These are phyloP conservation scores for Lamellibrachia luymesi DNA, from an alignment of 1,140 invertebrate species.

Conservation along the genomic window DNA sequence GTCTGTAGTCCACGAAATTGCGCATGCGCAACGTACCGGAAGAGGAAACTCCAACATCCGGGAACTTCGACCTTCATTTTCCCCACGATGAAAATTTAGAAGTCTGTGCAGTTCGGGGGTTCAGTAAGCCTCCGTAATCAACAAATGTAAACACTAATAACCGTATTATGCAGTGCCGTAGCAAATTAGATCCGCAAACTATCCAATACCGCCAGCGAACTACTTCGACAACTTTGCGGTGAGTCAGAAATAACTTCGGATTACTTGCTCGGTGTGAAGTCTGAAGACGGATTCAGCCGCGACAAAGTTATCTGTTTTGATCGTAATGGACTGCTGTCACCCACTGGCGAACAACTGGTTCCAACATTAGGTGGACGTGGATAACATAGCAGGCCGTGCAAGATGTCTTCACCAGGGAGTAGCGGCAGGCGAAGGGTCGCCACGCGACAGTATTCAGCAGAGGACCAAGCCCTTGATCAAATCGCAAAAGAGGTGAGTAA, in stretches of 20 bases:
- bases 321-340: not conserved
- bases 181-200: not conserved
- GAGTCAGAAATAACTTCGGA: not conserved
- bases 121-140: not conserved
- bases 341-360: not conserved
- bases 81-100: not conserved
- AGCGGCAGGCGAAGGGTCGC: conserved; percentile 67
- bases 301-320: conserved; percentile 1
- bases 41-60: not conserved
- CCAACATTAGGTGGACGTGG: not conserved
- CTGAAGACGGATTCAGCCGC: too few relatives aligned
- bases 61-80: conserved; percentile 4
- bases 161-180: not conserved
- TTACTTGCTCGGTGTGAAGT: not conserved
- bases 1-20: not conserved
- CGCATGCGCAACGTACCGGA: not conserved
- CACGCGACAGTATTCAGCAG: conserved; percentile 71
- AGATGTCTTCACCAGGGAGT: conserved; percentile 17
- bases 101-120: not conserved
- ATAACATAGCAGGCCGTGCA: not conserved
- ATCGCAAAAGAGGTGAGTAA: conserved; percentile 81
- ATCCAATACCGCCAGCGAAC: not conserved
- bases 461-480: conserved; percentile 84
- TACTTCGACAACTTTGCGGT: conserved; percentile 4
- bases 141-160: not conserved